Base-by-base conservation (phyloP, 2,113 vertebrate genomes). In the Osmerus eperlanus region DNA sequence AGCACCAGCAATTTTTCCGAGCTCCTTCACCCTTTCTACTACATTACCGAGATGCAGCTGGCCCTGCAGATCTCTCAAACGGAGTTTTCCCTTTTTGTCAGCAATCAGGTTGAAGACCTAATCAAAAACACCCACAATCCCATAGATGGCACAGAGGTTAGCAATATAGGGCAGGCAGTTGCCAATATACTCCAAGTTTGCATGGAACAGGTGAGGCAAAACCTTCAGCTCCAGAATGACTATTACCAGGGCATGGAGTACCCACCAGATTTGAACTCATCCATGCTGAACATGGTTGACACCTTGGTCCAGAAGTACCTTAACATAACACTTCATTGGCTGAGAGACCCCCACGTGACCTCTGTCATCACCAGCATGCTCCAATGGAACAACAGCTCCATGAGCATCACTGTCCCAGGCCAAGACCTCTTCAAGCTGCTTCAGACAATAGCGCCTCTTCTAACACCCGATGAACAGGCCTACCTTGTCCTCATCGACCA, bases 31-130 rank as follows among this genome's bases (percentile, higher is more conserved):
- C 81, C 84, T 6, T 47, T 91, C 58, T 86, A 86, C 67, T 36
- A 11, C 13, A 51, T 90, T 3, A 70, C 80, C n/a, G 81, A 90
- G 60, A 82, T 89, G 81, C 84, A 91, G 72, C 67, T 90, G 58
- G 56, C 81, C 18, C 0, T 81, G 3, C 76, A 78, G 58, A 29
- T 84, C 23, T 75, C 86, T 25, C 75, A 89, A 29, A 28, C 73
- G 13, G 65, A 92, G n/a, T 78, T 91, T n/a, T 59, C 70, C 4
- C 2, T 73, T 3, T 81, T 81, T 73, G 64, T 88, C 15, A 73
- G 36, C 13, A 69, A 85, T 47, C 78, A 86, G 76, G 19, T 90
- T 0, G 74, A 77, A 32, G 14, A 65, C 11, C 68, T 92, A 19
- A 78, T 79, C 0, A 28, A 68, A 8, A 78, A 21, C 51, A 68